Conservation (phyloP, 2,797 vertebrate species). For the Pseudochirops cupreus region DNA sequence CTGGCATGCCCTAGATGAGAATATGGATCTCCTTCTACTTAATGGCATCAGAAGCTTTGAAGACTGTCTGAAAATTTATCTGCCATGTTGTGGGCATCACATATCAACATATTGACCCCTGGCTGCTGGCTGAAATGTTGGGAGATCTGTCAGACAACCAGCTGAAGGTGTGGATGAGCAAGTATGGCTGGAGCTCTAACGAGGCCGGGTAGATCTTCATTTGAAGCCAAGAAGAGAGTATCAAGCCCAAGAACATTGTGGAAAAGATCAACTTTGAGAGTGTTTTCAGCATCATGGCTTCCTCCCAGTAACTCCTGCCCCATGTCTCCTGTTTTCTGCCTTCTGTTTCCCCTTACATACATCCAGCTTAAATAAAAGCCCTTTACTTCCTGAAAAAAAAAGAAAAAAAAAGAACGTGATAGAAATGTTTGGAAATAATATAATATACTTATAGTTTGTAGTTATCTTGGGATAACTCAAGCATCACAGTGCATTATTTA, state of each 20-base stretch:
- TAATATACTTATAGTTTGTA: neutral
- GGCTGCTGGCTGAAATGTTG: conserved; percentile 94
- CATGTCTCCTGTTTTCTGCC: too few species aligned
- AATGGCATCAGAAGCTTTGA: conserved; percentile 93
- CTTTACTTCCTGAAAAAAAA: too few species aligned
- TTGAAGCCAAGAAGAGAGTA: conserved; percentile 95
- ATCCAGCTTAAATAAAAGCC: too few species aligned
- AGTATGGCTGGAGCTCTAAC: conserved; percentile 92
- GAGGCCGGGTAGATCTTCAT: conserved; percentile 94
- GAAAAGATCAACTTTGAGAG: conserved; percentile 98
- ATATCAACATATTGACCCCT: conserved; percentile 94
- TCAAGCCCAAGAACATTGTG: conserved; percentile 97
- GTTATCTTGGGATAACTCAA: neutral
- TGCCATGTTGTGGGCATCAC: conserved; percentile 97
- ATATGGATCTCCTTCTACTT: conserved; percentile 92
- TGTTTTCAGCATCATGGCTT: conserved; percentile 65
- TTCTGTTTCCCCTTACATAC: too few species aligned
- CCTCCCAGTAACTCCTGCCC: too few species aligned
- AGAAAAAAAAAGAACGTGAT: neutral
- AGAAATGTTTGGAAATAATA: neutral
- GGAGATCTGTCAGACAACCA: conserved; percentile 94
- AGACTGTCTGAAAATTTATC: conserved; percentile 77
- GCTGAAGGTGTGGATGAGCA: conserved; percentile 95
- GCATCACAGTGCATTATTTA: neutral
- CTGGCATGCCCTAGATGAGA: conserved; percentile 95